phyloP scores from a whole-genome alignment of 1,140 invertebrate species.

The Subanguina moxae region DNA sequence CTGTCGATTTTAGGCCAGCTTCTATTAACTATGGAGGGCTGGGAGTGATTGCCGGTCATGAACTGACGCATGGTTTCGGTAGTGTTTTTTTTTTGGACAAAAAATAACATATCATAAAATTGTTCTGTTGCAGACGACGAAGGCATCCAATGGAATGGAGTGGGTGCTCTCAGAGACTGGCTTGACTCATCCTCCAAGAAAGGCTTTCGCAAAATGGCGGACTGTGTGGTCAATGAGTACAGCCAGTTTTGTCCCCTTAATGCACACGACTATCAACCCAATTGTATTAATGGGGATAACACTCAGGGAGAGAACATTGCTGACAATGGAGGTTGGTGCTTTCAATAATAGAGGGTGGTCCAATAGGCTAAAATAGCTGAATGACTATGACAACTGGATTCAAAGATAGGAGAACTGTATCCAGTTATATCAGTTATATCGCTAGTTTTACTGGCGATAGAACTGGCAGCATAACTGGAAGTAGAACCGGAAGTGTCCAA shows the following conservation, averaged over 20 bases:
- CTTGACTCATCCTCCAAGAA: constrained; percentile 35
- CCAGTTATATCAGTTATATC: no score
- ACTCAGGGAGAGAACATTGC: constrained; percentile 63
- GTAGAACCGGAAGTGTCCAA: no score
- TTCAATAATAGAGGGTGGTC: no score
- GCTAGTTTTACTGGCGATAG: no score
- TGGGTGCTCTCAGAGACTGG: constrained; percentile 43
- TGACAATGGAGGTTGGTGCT: constrained; percentile 60
- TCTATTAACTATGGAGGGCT: constrained; percentile 65
- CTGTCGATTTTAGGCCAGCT: constrained; percentile 66
- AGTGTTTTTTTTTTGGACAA: neutral
- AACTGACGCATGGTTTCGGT: constrained; percentile 63
- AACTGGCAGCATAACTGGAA: no score
- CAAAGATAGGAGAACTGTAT: no score
- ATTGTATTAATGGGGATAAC: constrained; percentile 59
- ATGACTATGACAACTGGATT: no score
- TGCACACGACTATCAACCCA: constrained; percentile 5
- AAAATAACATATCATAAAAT: neutral
- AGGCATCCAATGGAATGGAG: constrained; percentile 47
- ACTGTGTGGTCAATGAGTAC: constrained; percentile 51
- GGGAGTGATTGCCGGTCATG: constrained; percentile 65
- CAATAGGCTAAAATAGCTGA: no score
- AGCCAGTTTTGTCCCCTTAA: constrained; percentile 43
- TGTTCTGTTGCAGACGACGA: constrained; percentile 37
- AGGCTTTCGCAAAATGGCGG: constrained; percentile 43